A percentile compares a stretch with the other conserved stretches of the same genome.
These are phyloP conservation scores for Coenonympha glycerion DNA, from an alignment of 2,888 invertebrate genomes.

Conservation along the genomic window DNA sequence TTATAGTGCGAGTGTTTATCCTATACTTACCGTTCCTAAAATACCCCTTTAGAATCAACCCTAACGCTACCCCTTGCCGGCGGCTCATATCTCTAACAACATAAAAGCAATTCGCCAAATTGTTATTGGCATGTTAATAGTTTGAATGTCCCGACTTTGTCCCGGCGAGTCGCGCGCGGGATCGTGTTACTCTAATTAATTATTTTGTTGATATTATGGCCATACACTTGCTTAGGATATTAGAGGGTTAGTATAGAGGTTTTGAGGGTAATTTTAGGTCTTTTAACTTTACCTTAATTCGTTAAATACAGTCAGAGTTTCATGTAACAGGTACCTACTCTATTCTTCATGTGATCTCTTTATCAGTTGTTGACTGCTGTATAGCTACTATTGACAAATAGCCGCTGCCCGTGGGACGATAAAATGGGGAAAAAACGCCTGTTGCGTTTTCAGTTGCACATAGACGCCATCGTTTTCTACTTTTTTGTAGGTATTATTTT, in stretches of 20 bases:
- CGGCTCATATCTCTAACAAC: constrained; percentile 53
- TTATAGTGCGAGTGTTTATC: too few species aligned
- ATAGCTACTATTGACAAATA: too few species aligned
- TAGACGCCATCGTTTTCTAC: too few species aligned
- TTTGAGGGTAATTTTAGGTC: neutral
- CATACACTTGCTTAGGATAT: neutral
- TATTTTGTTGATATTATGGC: constrained; percentile 13
- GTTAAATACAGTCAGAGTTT: too few species aligned
- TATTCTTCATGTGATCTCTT: too few species aligned
- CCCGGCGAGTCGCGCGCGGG: constrained; percentile 18
- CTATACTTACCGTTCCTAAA: too few species aligned
- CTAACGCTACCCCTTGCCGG: constrained; percentile 56
- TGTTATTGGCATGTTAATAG: constrained; percentile 73
- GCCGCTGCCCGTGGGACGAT: too few species aligned
- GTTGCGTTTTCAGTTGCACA: too few species aligned
- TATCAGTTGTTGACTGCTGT: too few species aligned
- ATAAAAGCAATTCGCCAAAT: constrained; percentile 71
- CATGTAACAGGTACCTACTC: too few species aligned
- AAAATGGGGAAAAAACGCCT: too few species aligned
- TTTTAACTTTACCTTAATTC: neutral
- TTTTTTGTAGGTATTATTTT: too few species aligned
- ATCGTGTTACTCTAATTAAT: constrained; percentile 23
- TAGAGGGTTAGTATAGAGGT: neutral
- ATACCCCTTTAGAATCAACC: constrained; percentile 37
- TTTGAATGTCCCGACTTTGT: constrained; percentile 45